A percentile compares a stretch with the other conserved stretches of the same genome.
phyloP scores from a whole-genome alignment of 2,797 vertebrate species.

The Sciurus carolinensis region DNA sequence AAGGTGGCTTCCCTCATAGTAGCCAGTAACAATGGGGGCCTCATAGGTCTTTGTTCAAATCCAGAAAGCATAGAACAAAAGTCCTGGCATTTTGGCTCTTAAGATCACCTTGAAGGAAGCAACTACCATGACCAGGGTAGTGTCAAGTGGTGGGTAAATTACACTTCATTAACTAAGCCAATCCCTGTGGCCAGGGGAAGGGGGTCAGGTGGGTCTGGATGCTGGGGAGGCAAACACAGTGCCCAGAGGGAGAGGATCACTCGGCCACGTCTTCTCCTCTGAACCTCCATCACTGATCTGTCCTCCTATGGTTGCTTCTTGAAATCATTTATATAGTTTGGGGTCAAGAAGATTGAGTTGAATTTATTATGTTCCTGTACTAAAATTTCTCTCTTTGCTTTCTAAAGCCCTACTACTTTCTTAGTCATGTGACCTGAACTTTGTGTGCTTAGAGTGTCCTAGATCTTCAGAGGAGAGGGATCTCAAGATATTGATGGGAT shows the following conservation, averaged over 20 bases:
- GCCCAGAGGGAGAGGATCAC: accelerated
- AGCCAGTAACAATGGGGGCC: neutral
- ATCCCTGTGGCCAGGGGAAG: neutral
- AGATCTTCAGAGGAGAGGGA: neutral
- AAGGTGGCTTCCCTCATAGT: neutral
- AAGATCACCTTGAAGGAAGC: neutral
- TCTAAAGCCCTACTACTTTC: neutral
- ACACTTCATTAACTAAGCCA: neutral
- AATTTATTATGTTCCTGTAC: neutral
- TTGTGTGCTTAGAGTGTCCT: neutral
- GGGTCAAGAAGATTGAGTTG: neutral
- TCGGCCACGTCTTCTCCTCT: neutral
- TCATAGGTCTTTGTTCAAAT: neutral
- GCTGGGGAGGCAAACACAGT: neutral
- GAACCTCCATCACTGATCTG: neutral
- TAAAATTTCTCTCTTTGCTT: neutral
- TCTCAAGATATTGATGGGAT: neutral
- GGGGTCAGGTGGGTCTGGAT: neutral
- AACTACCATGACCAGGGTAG: neutral
- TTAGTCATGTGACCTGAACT: neutral
- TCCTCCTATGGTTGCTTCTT: neutral
- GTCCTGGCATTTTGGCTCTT: neutral
- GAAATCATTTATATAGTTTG: neutral
- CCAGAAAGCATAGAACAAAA: neutral
- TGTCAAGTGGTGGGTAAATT: too few relatives aligned